Percentiles rank a stretch among this genome's conserved stretches.
Evolutionary conservation across 2,113 vertebrate species (phyloP).

Genomic region (Cairina moschata): DNA sequence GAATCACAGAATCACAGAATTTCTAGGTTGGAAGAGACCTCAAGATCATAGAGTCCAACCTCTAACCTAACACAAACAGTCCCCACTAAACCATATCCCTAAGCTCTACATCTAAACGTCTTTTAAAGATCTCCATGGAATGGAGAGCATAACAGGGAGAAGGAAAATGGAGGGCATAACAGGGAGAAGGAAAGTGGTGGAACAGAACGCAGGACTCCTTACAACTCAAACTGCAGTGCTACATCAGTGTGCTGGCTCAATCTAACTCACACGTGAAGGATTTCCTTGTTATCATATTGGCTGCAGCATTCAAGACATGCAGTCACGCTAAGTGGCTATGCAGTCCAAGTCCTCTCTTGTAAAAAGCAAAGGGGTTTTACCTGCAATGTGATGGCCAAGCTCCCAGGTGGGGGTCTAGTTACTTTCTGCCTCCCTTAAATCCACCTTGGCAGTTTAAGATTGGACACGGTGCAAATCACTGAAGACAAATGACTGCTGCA

Average conservation of each 20-base stretch:
- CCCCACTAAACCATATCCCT: too few species aligned
- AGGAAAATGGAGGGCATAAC: too few species aligned
- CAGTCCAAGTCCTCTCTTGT: not conserved
- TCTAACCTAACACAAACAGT: too few species aligned
- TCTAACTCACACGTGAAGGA: not conserved
- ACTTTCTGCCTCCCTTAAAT: constrained; percentile 31
- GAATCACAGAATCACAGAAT: too few species aligned
- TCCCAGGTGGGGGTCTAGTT: constrained; percentile 3
- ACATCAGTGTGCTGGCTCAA: rapidly evolving
- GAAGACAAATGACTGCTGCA: not conserved
- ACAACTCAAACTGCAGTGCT: not conserved
- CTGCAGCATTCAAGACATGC: not conserved
- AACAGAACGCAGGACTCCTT: not conserved
- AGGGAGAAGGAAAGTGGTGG: not conserved
- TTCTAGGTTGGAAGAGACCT: too few species aligned
- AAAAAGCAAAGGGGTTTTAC: constrained; percentile 9
- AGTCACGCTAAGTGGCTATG: rapidly evolving
- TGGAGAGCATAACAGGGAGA: too few species aligned
- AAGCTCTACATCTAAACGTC: too few species aligned
- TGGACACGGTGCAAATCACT: not conserved
- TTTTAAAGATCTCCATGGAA: too few species aligned
- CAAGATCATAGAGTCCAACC: too few species aligned
- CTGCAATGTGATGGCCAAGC: not conserved
- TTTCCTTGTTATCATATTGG: not conserved
- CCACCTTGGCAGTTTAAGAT: not conserved